Base-by-base conservation (phyloP, 2,113 vertebrate genomes). In the Steatornis caripensis region DNA sequence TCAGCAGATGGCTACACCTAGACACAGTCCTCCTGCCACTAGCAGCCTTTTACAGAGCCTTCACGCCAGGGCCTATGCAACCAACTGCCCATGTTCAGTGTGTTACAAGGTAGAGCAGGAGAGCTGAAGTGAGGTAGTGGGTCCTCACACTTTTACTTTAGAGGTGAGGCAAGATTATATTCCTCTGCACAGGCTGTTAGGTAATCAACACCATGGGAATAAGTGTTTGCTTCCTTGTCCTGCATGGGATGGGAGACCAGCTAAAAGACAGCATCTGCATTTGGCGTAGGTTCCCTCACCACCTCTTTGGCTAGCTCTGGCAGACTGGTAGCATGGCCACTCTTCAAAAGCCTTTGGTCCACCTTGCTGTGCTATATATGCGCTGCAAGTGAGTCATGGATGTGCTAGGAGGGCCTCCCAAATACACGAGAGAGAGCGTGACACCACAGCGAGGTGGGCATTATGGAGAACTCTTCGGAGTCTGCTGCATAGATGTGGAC, bases 361-460 rank as follows among this genome's bases (percentile, higher is more conserved):
- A 57, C 10, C n/a, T 72, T 72, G 23, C 36, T 90, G 34, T 41
- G 32, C 55, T 77, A 11, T 53, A 24, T 12, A 26, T 15, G 19
- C 34, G 32, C 48, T 34, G n/a, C 43, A 34, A 26, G 24, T 7
- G 19, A 78, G 36, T 9, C 26, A 30, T 1, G 12, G 49, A 45
- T 69, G 49, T 65, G 55, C 30, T 37, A n/a, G 41, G 72, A 92
- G 21, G 14, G 55, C 26, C 46, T 82, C 18, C 12, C 30, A 60
- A 78, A 57, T 24, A 51, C 30, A 39, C 0, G 2, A 71, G 22
- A 70, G 17, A 15, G 27, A n/a, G 7, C 10, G 17, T 11, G 46
- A 66, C 17, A n/a, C 13, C 0, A 0, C 1, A 1, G 54, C 19
- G 51, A 88, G 26, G 43, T 32, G 53, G 27, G 36, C 6, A 23